Base-by-base conservation (phyloP, 2,797 vertebrate species). In the Xenops minutus region DNA sequence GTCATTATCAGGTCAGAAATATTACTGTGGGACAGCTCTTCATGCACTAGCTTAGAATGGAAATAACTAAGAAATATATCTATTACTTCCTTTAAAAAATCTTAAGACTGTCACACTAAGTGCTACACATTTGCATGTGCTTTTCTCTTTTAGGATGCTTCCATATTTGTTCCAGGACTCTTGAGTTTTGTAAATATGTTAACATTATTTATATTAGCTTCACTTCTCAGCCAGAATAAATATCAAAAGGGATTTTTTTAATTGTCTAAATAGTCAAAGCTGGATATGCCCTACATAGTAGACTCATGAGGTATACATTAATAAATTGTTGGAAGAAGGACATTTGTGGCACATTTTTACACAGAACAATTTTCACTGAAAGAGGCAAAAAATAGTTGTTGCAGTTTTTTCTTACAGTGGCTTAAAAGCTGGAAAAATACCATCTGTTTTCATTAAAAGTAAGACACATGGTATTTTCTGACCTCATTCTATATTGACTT, bases 361-460 rank as follows among this genome's bases (percentile, higher is more conserved):
- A 84, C 12, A 72, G 16, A 92, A 73, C 7, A 24, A 64, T 88
- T 76, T 82, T 83, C 61, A 83, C 30, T 74, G 22, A 21, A 67
- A 78, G 52, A 87, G 32, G 73, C 4, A 10, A 75, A 91, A 93
- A 92, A 72, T 3, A 49, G 29, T 8, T 14, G 5, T n/a, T 55
- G 46, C 7, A 1, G 0, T 16, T 39, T 64, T 74, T 88, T 52
- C 39, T 81, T 76, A 18, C n/a, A 73, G 43, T 55, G 19, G 79
- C 34, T 82, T 41, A 69, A 63, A 63, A 79, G 39, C 8, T 74
- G 44, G 48, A 44, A 85, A 95, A 94, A 74, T 34, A 49, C 29
- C 49, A 86, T 75, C 88, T 82, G 81, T 74, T 93, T 94, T 77
- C 55, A 48, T 66, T 85, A 78, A 67, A 93, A 86, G 67, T 58